Evolutionary conservation across 2,797 vertebrate species (phyloP).

Genomic region (Myoxocephalus aenaeus): DNA sequence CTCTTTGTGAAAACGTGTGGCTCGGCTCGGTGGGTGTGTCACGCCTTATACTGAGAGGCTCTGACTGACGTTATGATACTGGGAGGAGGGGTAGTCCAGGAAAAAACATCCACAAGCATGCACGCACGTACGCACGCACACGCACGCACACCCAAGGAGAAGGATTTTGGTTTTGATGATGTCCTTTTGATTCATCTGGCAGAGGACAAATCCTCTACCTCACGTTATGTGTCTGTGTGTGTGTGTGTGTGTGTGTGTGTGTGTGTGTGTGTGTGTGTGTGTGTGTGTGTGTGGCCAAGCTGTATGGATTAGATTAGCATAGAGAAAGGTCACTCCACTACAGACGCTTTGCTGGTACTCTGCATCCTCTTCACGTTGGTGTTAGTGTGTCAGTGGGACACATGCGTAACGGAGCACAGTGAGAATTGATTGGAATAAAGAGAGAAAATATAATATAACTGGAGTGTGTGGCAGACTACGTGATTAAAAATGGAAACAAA

Average conservation of each 20-base stretch:
- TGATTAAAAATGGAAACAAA: conserved; percentile 25
- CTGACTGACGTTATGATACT: conserved; percentile 63
- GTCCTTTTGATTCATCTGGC: conserved; percentile 53
- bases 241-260: neutral
- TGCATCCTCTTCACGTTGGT: conserved; percentile 62
- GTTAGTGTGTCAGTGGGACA: conserved; percentile 81
- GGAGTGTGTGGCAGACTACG: neutral
- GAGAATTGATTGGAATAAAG: conserved; percentile 54
- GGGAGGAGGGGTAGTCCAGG: conserved; percentile 50
- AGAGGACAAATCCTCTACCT: conserved; percentile 48
- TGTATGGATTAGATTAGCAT: conserved; percentile 68
- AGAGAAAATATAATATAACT: conserved; percentile 17
- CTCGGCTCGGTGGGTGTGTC: conserved; percentile 73
- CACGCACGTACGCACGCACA: neutral
- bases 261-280: conserved; percentile 13
- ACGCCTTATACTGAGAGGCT: conserved; percentile 44
- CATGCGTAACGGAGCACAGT: conserved; percentile 21
- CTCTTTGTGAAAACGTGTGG: conserved; percentile 23
- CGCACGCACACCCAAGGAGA: conserved; percentile 9
- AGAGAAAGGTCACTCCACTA: conserved; percentile 76
- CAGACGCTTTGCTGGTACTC: conserved; percentile 47
- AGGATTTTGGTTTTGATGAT: conserved; percentile 55
- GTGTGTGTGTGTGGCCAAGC: conserved; percentile 19
- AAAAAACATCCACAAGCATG: conserved; percentile 11
- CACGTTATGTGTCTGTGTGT: neutral